phyloP scores from a whole-genome alignment of 1,140 invertebrate species.

The Potamilus streckersoni region DNA sequence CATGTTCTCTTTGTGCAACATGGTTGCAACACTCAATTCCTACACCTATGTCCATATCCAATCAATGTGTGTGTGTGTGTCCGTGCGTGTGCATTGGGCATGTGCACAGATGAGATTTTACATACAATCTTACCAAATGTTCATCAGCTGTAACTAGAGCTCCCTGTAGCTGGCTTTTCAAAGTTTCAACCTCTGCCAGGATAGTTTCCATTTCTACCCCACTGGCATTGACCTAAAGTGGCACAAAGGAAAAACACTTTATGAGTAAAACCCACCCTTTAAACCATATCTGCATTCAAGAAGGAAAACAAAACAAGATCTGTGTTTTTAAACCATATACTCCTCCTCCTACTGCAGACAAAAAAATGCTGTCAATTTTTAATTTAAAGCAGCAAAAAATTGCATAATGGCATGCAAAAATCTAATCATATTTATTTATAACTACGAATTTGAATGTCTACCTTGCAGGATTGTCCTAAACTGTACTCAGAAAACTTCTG shows the following conservation, averaged over 20 bases:
- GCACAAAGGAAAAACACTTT: neutral
- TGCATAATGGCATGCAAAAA: no score
- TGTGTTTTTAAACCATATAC: neutral
- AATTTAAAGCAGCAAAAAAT: neutral
- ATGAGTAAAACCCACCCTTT: neutral
- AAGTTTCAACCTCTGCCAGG: slow-evolving; percentile 18
- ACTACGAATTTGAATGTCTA: no score
- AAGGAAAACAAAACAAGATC: neutral
- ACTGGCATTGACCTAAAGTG: slow-evolving; percentile 11
- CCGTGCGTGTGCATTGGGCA: neutral
- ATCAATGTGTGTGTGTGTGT: neutral
- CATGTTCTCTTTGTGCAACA: neutral
- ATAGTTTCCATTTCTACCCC: slow-evolving; percentile 15
- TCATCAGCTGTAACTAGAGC: slow-evolving; percentile 15
- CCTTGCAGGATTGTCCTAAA: no score
- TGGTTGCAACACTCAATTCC: neutral
- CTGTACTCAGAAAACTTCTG: no score
- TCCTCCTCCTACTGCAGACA: neutral
- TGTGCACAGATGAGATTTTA: neutral
- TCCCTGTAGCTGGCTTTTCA: slow-evolving; percentile 15
- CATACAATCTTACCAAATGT: neutral
- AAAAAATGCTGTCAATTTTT: neutral
- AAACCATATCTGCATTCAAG: neutral
- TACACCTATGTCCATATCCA: neutral
- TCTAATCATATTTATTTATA: no score